Conservation (phyloP, 2,797 vertebrate genomes). For the Enteromius anoplus region DNA sequence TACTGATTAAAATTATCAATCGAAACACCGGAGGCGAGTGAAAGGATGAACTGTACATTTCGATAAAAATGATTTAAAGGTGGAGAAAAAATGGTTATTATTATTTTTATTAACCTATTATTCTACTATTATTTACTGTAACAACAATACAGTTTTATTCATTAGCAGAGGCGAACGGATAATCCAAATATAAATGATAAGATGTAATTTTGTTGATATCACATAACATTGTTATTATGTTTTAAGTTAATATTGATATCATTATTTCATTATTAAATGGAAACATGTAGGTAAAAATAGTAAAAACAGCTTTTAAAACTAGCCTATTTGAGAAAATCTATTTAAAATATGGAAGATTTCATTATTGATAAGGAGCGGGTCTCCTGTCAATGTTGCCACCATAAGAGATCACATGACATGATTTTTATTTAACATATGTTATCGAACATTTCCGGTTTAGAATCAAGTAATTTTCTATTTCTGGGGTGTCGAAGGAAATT, state of each 20-base stretch:
- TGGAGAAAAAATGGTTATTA: not conserved
- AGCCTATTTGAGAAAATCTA: not conserved
- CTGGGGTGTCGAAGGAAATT: not conserved
- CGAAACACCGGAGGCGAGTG: not conserved
- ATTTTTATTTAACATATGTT: not conserved
- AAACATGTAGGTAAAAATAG: not conserved
- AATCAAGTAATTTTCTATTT: not conserved
- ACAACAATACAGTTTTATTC: not conserved
- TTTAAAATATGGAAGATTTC: not conserved
- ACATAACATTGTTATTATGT: too few relatives aligned
- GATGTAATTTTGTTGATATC: not conserved
- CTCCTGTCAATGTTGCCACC: not conserved
- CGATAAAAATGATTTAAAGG: not conserved
- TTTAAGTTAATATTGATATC: not conserved
- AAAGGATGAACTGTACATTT: conserved; percentile 20
- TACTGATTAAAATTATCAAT: conserved; percentile 38
- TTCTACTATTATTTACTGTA: not conserved
- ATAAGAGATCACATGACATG: not conserved
- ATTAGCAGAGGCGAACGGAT: not conserved
- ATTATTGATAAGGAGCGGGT: not conserved
- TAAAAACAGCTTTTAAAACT: not conserved
- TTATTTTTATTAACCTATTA: not conserved
- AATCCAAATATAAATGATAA: not conserved
- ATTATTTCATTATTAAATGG: not conserved
- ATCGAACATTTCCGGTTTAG: not conserved